These are phyloP conservation scores for Neodiprion fabricii DNA, from an alignment of 1,140 invertebrate species.

Conservation along the genomic window DNA sequence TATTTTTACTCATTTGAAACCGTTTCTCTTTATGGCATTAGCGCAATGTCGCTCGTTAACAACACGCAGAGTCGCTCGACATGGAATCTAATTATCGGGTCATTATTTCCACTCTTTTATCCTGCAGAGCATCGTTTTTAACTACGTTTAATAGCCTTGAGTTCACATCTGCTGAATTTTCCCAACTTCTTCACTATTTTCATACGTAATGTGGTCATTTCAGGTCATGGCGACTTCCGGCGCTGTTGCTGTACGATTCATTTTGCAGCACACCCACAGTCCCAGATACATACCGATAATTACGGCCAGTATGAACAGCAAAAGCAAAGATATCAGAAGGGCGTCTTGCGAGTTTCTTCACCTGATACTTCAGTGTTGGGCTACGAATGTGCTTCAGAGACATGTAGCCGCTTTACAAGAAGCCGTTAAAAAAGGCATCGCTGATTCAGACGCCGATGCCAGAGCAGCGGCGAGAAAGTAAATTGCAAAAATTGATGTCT, in stretches of 20 bases:
- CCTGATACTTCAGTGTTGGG: slow-evolving; percentile 85
- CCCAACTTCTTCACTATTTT: too few species aligned
- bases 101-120: too few species aligned
- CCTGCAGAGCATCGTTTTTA: too few species aligned
- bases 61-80: too few species aligned
- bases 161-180: too few species aligned
- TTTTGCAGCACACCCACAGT: slow-evolving; percentile 87
- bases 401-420: slow-evolving; percentile 82
- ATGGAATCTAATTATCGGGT: too few species aligned
- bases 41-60: too few species aligned
- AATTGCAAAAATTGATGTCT: slow-evolving; percentile 31
- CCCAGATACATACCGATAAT: slow-evolving; percentile 87
- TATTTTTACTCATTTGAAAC: neutral
- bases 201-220: slow-evolving; percentile 23
- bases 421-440: slow-evolving; percentile 86
- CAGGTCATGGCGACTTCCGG: slow-evolving; percentile 92
- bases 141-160: too few species aligned
- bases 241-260: slow-evolving; percentile 85
- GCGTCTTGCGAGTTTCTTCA: slow-evolving; percentile 86
- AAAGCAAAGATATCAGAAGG: slow-evolving; percentile 91
- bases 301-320: slow-evolving; percentile 79
- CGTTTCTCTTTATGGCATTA: too few species aligned
- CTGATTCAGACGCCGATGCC: slow-evolving; percentile 91
- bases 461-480: slow-evolving; percentile 77
- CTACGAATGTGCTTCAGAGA: slow-evolving; percentile 80